A percentile compares a stretch with the other conserved stretches of the same genome.
Evolutionary conservation across 1,140 invertebrate genomes (phyloP).

Genomic region (Solenopsis invicta): DNA sequence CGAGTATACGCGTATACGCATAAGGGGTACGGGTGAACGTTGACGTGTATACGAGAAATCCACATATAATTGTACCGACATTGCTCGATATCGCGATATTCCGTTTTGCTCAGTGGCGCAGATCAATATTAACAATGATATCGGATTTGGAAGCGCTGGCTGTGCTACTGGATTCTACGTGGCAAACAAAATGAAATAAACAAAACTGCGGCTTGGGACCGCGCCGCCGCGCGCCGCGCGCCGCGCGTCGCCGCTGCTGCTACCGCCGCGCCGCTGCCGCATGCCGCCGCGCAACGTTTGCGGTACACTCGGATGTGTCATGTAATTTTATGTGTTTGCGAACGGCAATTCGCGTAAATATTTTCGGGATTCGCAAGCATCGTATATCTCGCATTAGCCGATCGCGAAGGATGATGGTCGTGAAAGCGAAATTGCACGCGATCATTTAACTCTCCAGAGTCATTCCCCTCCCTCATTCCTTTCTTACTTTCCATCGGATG

Average conservation of each 20-base stretch:
- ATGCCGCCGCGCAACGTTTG: slow-evolving; percentile 61
- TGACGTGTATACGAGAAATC: slow-evolving; percentile 26
- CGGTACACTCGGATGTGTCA: slow-evolving; percentile 68
- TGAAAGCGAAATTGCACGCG: slow-evolving; percentile 32
- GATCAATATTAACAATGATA: slow-evolving; percentile 78
- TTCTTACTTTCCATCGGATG: slow-evolving; percentile 22
- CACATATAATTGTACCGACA: slow-evolving; percentile 64
- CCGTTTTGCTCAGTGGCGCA: slow-evolving; percentile 57
- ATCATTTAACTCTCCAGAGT: background rate
- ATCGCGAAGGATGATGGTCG: background rate
- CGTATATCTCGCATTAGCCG: slow-evolving; percentile 34
- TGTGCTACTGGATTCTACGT: slow-evolving; percentile 28
- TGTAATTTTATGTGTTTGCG: slow-evolving; percentile 78
- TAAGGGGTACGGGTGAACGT: background rate
- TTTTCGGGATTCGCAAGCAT: slow-evolving; percentile 57
- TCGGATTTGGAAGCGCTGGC: slow-evolving; percentile 67
- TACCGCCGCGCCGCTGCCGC: slow-evolving; percentile 4
- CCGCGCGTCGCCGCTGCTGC: slow-evolving; percentile 1
- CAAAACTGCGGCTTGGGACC: slow-evolving; percentile 62
- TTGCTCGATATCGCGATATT: slow-evolving; percentile 50
- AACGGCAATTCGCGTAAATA: slow-evolving; percentile 75
- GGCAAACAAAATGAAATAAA: slow-evolving; percentile 78
- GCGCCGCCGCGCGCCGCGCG: too few relatives aligned
- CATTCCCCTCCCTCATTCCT: background rate
- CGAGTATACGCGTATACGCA: slow-evolving; percentile 14